Evolutionary conservation across 2,888 invertebrate species (phyloP).

Genomic region (Phlogophora meticulosa): DNA sequence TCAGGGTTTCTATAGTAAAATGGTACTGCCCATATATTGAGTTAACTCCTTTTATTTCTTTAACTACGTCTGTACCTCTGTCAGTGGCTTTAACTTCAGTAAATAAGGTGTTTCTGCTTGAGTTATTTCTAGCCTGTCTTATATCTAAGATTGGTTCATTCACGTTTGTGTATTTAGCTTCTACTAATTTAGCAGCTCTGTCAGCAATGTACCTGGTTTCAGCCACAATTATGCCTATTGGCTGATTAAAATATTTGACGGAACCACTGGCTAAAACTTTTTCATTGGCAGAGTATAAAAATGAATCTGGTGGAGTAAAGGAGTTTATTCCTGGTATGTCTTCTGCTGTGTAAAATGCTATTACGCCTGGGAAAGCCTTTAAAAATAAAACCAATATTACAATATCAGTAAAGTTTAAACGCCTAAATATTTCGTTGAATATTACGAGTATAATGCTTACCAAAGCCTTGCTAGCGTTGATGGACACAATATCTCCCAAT

Average conservation of each 20-base stretch:
- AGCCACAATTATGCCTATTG: slow-evolving; percentile 90
- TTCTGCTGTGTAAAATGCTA: slow-evolving; percentile 91
- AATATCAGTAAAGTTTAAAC: not conserved
- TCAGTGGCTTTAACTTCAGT: slow-evolving; percentile 67
- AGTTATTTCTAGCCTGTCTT: slow-evolving; percentile 68
- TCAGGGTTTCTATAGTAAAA: slow-evolving; percentile 93
- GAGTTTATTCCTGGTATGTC: slow-evolving; percentile 93
- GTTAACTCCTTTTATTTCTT: slow-evolving; percentile 87
- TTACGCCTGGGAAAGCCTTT: slow-evolving; percentile 89
- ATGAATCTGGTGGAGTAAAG: slow-evolving; percentile 79
- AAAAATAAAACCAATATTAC: not conserved
- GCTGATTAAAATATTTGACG: slow-evolving; percentile 77
- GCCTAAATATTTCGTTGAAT: no score
- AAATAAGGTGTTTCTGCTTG: slow-evolving; percentile 63
- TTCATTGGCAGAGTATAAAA: slow-evolving; percentile 73
- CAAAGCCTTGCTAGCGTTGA: slow-evolving; percentile 92
- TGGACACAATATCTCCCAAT: slow-evolving; percentile 89
- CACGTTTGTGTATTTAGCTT: slow-evolving; percentile 87
- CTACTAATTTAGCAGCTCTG: slow-evolving; percentile 90
- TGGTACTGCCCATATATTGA: slow-evolving; percentile 92
- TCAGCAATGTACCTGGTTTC: slow-evolving; percentile 88
- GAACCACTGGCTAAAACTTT: slow-evolving; percentile 81
- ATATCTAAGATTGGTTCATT: slow-evolving; percentile 75
- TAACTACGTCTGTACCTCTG: slow-evolving; percentile 78
- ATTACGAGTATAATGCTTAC: slow-evolving; percentile 78